Base-by-base conservation (phyloP, 2,113 vertebrate species). In the Vicugna pacos region DNA sequence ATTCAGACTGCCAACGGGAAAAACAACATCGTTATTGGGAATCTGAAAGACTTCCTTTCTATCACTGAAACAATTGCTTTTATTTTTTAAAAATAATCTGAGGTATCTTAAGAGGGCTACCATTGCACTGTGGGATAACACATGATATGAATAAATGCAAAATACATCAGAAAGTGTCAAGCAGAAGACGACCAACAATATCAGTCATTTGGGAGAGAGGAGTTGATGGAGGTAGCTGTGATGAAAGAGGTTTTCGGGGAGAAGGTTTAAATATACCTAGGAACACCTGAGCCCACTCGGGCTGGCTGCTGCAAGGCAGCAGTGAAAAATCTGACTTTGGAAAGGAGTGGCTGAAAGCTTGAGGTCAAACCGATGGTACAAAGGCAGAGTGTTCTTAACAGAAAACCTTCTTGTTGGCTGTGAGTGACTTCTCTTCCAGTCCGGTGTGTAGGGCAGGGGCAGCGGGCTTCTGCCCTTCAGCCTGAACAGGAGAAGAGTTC, bases 301-400 rank as follows among this genome's bases (percentile, higher is more conserved):
- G 76, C 80, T n/a, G 11, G 72, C n/a, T 56, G 16, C 13, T 69
- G 3, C 3, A 2, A 85, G 46, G 60, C 22, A 28, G 30, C 11
- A 8, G 26, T 58, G 64, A 26, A 62, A 64, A 58, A 7, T 16
- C n/a, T 50, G 52, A 85, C 46, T 73, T 81, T 20, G 50, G 26
- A 87, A 79, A 91, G 54, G 11, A 91, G 64, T 20, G 15, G 17
- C 30, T 81, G 67, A 77, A 79, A 82, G 54, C 60, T 62, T 67
- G 35, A 93, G 62, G 72, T 94, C 54, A 80, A 93, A 60, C 28
- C 50, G 26, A 62, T 7, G 3, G 48, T 20, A 54, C 60, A 93
- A 90, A 94, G 90, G 35, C 90, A 85, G 80, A 83, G 22, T 93
- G 48, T 94, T 95, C 67, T 82, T 52, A 80, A 72, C 5, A 81